phyloP scores from a whole-genome alignment of 2,888 invertebrate species.

The Tachina grossa region DNA sequence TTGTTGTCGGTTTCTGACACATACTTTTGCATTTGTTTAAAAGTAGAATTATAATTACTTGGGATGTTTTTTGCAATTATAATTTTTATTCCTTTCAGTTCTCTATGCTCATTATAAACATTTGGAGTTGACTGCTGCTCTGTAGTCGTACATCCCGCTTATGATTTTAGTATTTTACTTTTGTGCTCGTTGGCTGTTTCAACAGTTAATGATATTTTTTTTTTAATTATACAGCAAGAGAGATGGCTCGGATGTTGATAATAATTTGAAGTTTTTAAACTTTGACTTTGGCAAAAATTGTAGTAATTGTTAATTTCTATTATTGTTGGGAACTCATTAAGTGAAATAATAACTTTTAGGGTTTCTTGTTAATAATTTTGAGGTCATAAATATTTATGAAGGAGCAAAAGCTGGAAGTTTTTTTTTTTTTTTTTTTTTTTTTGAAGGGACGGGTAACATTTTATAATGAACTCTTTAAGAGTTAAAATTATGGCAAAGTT shows the following conservation, averaged over 20 bases:
- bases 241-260: constrained; percentile 55
- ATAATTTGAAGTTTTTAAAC: constrained; percentile 62
- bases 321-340: constrained; percentile 44
- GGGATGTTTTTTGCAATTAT: constrained; percentile 57
- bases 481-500: no score
- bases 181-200: constrained; percentile 20
- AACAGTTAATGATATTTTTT: constrained; percentile 58
- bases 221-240: constrained; percentile 16
- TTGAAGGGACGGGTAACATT: neutral
- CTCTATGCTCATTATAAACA: constrained; percentile 16
- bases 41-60: constrained; percentile 46
- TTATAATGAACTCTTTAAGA: neutral
- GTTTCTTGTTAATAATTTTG: neutral
- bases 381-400: constrained; percentile 22
- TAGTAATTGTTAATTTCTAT: constrained; percentile 58
- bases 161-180: neutral
- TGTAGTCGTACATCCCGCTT: neutral
- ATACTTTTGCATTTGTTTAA: constrained; percentile 7
- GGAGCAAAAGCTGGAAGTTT: neutral
- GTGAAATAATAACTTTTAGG: constrained; percentile 8
- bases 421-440: no score
- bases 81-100: constrained; percentile 42
- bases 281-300: constrained; percentile 56
- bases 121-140: constrained; percentile 1
- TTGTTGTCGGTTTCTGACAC: constrained; percentile 23